Conservation (phyloP, 2,888 invertebrate species). For the Heliconius ismenius region DNA sequence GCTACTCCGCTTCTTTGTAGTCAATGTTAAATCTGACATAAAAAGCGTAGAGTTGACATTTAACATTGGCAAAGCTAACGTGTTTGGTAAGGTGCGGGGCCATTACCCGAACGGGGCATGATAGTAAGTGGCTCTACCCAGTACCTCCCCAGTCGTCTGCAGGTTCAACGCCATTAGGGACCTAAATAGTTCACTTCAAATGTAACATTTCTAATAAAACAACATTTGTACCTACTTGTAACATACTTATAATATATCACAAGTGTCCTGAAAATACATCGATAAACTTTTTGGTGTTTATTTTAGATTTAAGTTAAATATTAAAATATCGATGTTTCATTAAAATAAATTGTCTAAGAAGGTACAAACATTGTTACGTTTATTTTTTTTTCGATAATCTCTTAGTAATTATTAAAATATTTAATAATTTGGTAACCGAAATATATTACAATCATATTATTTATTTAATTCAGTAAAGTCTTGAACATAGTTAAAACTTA, state of each 20-base stretch:
- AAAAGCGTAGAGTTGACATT: conserved; percentile 64
- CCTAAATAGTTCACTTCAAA: conserved; percentile 55
- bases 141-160: conserved; percentile 54
- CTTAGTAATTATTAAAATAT: too few species aligned
- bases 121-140: conserved; percentile 54
- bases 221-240: conserved; percentile 22
- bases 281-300: neutral
- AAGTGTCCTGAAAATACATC: neutral
- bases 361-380: too few species aligned
- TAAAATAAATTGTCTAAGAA: too few species aligned
- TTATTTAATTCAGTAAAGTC: too few species aligned
- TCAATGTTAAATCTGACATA: conserved; percentile 57
- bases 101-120: conserved; percentile 58
- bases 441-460: too few species aligned
- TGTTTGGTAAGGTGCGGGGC: conserved; percentile 64
- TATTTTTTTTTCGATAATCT: too few species aligned
- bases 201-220: conserved; percentile 53
- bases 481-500: too few species aligned
- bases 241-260: neutral
- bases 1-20: conserved; percentile 46
- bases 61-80: conserved; percentile 54
- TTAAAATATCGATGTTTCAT: neutral
- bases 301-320: neutral
- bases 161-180: conserved; percentile 66
- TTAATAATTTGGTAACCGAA: too few species aligned